phyloP scores from a whole-genome alignment of 2,113 vertebrate species.

The Microcebus ravelobensis region DNA sequence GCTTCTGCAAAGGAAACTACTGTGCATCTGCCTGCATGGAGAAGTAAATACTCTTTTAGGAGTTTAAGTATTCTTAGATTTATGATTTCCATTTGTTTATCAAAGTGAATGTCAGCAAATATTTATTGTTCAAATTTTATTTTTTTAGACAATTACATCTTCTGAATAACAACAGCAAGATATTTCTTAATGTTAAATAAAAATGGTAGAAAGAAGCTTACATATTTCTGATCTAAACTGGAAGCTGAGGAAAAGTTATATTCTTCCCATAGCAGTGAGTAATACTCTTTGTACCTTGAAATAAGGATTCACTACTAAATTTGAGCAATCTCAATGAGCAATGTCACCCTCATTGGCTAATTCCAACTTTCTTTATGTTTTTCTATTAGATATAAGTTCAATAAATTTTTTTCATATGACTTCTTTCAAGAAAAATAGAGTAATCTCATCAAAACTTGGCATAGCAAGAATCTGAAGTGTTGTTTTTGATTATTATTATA shows the following conservation, averaged over 20 bases:
- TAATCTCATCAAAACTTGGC: conserved; percentile 31
- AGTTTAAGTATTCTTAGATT: not conserved
- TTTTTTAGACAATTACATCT: not conserved
- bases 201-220: not conserved
- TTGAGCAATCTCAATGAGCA: not conserved
- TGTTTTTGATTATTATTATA: conserved; percentile 18
- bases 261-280: not conserved
- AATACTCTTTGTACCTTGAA: not conserved
- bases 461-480: conserved; percentile 38
- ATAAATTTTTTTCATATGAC: conserved; percentile 5
- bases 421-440: conserved; percentile 30
- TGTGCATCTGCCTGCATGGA: not conserved
- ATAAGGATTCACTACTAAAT: not conserved
- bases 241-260: not conserved
- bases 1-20: not conserved
- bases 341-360: not conserved
- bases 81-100: not conserved
- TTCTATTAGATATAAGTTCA: not conserved
- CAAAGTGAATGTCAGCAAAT: not conserved
- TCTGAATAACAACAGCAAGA: not conserved
- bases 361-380: not conserved
- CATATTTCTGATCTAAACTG: not conserved
- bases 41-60: not conserved
- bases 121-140: not conserved
- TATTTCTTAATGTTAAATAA: conserved; percentile 4